Evolutionary conservation across 2,797 vertebrate species (phyloP).

Genomic region (Scomberomorus guttatus): DNA sequence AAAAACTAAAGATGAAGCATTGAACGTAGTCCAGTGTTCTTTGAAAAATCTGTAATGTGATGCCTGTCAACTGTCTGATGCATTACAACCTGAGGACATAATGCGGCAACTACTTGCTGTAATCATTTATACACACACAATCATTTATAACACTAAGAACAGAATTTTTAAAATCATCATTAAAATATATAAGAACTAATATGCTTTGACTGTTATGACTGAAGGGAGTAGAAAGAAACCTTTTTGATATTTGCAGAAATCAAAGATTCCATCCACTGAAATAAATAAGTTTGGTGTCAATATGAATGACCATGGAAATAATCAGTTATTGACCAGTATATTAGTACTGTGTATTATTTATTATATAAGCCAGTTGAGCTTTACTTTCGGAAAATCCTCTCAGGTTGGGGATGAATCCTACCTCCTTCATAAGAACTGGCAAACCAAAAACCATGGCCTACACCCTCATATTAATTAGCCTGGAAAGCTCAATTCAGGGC

Average conservation of each 20-base stretch:
- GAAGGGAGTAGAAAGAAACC: too few relatives aligned
- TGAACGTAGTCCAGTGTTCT: background rate
- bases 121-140: too few relatives aligned
- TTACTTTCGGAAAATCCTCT: background rate
- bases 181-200: too few relatives aligned
- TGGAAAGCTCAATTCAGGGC: background rate
- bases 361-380: background rate
- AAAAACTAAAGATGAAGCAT: constrained; percentile 37
- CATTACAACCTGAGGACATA: background rate
- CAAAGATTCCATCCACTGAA: background rate
- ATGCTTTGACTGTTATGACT: too few relatives aligned
- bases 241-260: too few relatives aligned
- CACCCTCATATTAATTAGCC: background rate
- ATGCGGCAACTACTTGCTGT: background rate
- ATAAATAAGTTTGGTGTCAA: background rate
- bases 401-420: background rate
- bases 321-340: background rate
- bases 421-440: background rate
- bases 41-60: constrained; percentile 8
- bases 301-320: background rate
- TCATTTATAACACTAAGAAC: background rate
- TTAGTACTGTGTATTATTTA: too few relatives aligned
- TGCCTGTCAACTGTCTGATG: background rate
- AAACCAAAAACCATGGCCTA: background rate
- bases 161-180: too few relatives aligned